Conservation (phyloP, 2,797 vertebrate genomes). For the Darevskia mixta region DNA sequence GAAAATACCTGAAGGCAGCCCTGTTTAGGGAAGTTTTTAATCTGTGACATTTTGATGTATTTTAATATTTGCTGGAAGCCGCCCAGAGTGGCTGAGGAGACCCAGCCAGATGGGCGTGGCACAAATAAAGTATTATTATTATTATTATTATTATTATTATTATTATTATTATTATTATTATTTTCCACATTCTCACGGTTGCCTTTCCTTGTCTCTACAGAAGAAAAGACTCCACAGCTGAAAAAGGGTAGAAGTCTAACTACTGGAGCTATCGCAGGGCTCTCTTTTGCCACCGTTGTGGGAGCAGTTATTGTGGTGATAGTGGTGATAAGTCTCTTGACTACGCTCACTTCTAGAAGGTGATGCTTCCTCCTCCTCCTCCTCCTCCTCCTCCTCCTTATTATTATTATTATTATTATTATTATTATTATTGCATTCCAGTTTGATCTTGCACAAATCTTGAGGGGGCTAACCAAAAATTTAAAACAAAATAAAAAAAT, state of each 20-base stretch:
- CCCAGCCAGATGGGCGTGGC: no score
- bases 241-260: neutral
- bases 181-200: neutral
- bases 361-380: neutral
- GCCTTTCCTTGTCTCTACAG: neutral
- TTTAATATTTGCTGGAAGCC: no score
- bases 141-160: no score
- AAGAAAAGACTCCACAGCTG: fast-evolving
- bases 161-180: no score
- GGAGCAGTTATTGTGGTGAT: neutral
- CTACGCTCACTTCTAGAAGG: neutral
- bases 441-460: neutral
- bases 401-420: no score
- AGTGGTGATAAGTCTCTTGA: neutral
- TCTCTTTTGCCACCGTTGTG: neutral
- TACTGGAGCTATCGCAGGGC: neutral
- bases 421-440: neutral
- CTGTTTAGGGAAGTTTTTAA: no score
- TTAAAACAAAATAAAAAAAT: neutral
- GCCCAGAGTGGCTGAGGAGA: no score
- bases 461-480: neutral
- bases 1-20: no score
- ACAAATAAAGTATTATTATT: no score
- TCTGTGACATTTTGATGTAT: no score
- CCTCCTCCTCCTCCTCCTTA: neutral